Conservation (phyloP, 2,113 vertebrate genomes). For the Numenius arquata region DNA sequence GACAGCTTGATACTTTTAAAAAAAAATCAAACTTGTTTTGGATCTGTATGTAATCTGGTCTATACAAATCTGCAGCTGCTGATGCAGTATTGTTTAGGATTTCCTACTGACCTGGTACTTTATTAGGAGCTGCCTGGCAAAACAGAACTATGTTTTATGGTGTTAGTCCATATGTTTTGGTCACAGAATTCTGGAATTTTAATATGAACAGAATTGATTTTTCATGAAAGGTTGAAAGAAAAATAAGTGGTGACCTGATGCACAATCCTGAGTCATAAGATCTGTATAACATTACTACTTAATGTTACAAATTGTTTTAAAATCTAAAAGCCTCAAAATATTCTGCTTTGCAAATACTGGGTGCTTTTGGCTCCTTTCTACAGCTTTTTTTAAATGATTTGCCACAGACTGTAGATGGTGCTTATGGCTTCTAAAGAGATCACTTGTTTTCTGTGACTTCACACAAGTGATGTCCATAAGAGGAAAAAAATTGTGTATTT, state of each 20-base stretch:
- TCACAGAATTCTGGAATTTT: not conserved
- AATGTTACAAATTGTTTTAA: not conserved
- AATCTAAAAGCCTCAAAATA: not conserved
- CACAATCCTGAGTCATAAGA: not conserved
- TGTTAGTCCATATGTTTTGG: accelerated
- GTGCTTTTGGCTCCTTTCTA: not conserved
- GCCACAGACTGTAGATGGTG: not conserved
- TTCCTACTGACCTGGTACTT: not conserved
- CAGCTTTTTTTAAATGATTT: not conserved
- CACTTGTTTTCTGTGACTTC: not conserved
- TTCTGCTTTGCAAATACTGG: not conserved
- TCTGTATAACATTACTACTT: not conserved
- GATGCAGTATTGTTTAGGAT: not conserved
- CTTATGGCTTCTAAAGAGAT: not conserved
- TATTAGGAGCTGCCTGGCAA: not conserved
- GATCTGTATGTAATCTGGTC: not conserved
- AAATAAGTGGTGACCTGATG: not conserved
- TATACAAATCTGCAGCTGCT: not conserved
- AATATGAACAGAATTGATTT: not conserved
- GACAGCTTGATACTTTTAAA: not conserved
- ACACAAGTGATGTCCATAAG: accelerated
- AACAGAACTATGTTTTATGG: not conserved
- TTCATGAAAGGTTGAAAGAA: not conserved
- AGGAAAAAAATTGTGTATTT: not conserved
- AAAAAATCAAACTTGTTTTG: not conserved